A percentile compares a stretch with the other conserved stretches of the same genome.
Conservation (phyloP, 2,113 vertebrate genomes). For the Pelobates fuscus region DNA sequence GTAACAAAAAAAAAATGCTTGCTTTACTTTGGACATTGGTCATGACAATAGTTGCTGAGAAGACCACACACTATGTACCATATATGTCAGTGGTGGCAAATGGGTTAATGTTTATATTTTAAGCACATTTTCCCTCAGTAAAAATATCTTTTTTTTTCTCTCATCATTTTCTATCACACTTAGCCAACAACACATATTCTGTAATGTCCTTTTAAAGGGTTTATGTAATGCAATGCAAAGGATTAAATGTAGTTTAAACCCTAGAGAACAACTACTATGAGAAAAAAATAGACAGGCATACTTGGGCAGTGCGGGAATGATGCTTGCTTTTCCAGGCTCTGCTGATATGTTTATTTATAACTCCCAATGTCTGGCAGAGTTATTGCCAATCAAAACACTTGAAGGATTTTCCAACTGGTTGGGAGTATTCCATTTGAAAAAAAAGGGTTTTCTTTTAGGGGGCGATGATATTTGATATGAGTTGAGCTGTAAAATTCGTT, state of each 20-base stretch:
- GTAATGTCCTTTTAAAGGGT: constrained; percentile 69
- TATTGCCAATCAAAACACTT: constrained; percentile 83
- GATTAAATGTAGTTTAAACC: constrained; percentile 69
- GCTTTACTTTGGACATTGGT: too few relatives aligned
- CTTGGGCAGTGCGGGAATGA: constrained; percentile 70
- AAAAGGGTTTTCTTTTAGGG: constrained; percentile 69
- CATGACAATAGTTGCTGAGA: too few relatives aligned
- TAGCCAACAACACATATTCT: constrained; percentile 57
- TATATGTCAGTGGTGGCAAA: too few relatives aligned
- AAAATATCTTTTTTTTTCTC: too few relatives aligned
- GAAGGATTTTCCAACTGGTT: constrained; percentile 73
- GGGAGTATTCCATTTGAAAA: constrained; percentile 77
- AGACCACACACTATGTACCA: too few relatives aligned
- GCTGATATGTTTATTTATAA: constrained; percentile 82
- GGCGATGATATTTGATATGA: constrained; percentile 76
- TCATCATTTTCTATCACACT: constrained; percentile 44
- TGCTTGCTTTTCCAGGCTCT: constrained; percentile 74
- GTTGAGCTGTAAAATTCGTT: constrained; percentile 81
- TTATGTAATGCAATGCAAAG: constrained; percentile 81
- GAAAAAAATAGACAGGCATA: constrained; percentile 49
- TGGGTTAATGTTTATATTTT: too few relatives aligned
- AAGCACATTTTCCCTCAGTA: too few relatives aligned
- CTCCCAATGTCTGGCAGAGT: constrained; percentile 76
- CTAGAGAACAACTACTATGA: constrained; percentile 41
- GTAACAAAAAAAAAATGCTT: too few relatives aligned